Percentiles rank a stretch among this genome's conserved stretches.
Evolutionary conservation across 2,888 invertebrate genomes (phyloP).

Genomic region (Heliconius hortense): DNA sequence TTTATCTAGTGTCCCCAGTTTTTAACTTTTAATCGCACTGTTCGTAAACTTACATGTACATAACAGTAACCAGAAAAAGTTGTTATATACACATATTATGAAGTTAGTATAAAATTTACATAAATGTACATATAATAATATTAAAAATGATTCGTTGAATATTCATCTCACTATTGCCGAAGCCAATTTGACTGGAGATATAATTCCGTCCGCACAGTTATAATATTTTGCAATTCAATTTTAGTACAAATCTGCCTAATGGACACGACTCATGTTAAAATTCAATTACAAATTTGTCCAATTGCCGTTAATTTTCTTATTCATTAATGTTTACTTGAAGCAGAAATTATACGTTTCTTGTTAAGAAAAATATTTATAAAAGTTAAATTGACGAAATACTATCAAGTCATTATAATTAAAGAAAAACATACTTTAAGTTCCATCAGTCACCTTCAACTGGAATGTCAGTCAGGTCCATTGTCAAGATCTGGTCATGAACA

Average conservation of each 20-base stretch:
- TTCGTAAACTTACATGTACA: neutral
- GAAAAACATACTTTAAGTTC: no score
- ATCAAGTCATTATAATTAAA: no score
- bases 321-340: constrained; percentile 14
- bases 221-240: constrained; percentile 37
- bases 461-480: no score
- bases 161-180: constrained; percentile 18
- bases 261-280: constrained; percentile 33
- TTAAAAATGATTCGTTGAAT: constrained; percentile 21
- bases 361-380: neutral
- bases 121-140: neutral
- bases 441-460: no score
- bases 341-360: neutral
- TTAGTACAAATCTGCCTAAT: constrained; percentile 30
- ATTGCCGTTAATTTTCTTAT: constrained; percentile 19
- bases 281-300: constrained; percentile 32
- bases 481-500: no score
- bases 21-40: neutral
- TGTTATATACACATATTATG: neutral
- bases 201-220: constrained; percentile 19
- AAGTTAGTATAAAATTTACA: neutral
- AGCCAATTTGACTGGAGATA: constrained; percentile 39
- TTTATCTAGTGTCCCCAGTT: neutral
- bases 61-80: neutral
- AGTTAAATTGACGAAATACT: neutral